These are phyloP conservation scores for Pseudorasbora parva DNA, from an alignment of 2,113 vertebrate genomes.

Conservation along the genomic window DNA sequence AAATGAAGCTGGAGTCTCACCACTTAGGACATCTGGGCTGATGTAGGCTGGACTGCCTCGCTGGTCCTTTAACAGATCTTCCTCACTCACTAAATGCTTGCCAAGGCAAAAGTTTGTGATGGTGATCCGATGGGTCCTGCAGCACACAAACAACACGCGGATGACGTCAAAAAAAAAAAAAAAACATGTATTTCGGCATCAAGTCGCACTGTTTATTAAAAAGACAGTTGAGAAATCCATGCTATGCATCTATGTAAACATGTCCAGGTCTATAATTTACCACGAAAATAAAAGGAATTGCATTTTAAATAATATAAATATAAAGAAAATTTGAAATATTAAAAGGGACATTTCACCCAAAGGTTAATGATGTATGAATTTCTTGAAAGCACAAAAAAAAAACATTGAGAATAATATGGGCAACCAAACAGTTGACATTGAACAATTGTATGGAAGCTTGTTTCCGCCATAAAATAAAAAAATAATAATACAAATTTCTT, in stretches of 20 bases:
- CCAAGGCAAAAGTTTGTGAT: constrained; percentile 99
- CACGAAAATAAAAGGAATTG: not conserved
- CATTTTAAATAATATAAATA: not conserved
- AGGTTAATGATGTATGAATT: too few relatives aligned
- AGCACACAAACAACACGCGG: constrained; percentile 15
- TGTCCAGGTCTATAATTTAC: not conserved
- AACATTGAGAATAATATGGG: too few relatives aligned
- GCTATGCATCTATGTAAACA: not conserved
- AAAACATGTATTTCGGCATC: not conserved
- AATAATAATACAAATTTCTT: too few relatives aligned
- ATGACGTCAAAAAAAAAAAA: not conserved
- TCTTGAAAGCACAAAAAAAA: too few relatives aligned
- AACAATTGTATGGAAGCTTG: too few relatives aligned
- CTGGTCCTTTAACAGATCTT: constrained; percentile 98
- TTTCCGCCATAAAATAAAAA: too few relatives aligned
- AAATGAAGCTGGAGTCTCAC: constrained; percentile 71
- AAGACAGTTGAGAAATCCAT: not conserved
- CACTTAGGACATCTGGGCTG: constrained; percentile 95
- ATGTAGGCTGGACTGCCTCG: constrained; percentile 98
- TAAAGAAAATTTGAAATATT: not conserved
- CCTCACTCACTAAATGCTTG: constrained; percentile 97
- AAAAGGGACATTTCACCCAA: too few relatives aligned
- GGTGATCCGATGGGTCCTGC: constrained; percentile 95
- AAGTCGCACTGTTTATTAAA: not conserved
- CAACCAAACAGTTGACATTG: too few relatives aligned